Percentiles rank a stretch among this genome's conserved stretches.
Evolutionary conservation across 2,113 vertebrate species (phyloP).

Genomic region (Sturnus vulgaris): DNA sequence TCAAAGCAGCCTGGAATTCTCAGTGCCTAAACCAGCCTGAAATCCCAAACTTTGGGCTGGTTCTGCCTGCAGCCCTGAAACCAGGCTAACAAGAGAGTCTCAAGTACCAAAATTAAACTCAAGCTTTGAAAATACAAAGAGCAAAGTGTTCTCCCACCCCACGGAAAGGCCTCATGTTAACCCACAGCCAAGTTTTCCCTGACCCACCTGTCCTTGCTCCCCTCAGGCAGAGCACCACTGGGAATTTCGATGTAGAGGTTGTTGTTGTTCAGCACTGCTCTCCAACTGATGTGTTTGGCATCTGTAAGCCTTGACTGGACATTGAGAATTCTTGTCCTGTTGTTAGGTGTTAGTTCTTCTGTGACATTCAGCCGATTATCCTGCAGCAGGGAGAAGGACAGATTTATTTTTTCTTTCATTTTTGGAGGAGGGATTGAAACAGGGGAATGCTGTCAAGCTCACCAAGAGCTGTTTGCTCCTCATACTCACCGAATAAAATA

Average conservation of each 20-base stretch:
- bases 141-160: neutral
- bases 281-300: constrained; percentile 86
- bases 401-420: neutral
- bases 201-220: constrained; percentile 93
- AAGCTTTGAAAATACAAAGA: neutral
- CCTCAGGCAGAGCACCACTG: constrained; percentile 89
- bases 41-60: neutral
- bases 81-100: neutral
- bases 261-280: constrained; percentile 84
- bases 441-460: neutral
- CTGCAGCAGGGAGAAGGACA: constrained; percentile 13
- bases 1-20: neutral
- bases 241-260: constrained; percentile 93
- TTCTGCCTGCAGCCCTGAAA: neutral
- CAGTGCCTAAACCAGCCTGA: neutral
- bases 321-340: constrained; percentile 87
- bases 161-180: accelerated
- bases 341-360: constrained; percentile 86
- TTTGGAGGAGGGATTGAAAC: neutral
- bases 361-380: constrained; percentile 96
- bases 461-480: neutral
- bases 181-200: neutral
- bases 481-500: constrained; percentile 92
- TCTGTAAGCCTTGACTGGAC: constrained; percentile 88
- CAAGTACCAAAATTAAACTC: neutral